Evolutionary conservation across 1,140 invertebrate species (phyloP).

Genomic region (Sarcophaga bullata): DNA sequence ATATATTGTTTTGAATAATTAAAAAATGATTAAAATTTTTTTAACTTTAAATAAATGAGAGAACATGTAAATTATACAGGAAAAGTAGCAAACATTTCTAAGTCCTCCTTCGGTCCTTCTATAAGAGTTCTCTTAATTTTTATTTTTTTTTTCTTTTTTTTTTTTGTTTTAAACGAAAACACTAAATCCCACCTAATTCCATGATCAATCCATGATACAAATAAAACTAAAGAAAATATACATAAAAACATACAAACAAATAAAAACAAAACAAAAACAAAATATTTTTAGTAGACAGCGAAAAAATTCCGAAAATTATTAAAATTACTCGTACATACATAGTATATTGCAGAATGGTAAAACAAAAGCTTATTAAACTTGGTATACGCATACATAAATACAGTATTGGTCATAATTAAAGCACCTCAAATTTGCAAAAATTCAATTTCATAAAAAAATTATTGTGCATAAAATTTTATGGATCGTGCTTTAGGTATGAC

Average conservation of each 20-base stretch:
- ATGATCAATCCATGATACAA: neutral
- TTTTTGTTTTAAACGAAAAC: neutral
- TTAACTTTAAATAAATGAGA: slow-evolving; percentile 1
- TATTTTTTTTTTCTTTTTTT: no score
- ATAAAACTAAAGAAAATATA: neutral
- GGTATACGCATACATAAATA: neutral
- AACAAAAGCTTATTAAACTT: slow-evolving; percentile 8
- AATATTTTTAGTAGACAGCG: neutral
- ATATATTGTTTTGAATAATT: slow-evolving; percentile 25
- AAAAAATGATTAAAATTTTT: neutral
- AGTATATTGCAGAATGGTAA: neutral
- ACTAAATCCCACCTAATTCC: slow-evolving; percentile 20
- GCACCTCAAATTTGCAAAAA: no score
- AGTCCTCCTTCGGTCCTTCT: neutral
- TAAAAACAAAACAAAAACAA: no score
- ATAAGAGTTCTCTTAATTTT: neutral
- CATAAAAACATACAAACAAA: no score
- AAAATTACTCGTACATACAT: neutral
- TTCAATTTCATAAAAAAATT: no score
- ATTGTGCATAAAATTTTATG: no score
- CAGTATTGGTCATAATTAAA: no score
- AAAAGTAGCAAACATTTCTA: neutral
- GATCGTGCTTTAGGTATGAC: neutral
- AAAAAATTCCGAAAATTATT: neutral
- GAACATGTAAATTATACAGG: neutral